Evolutionary conservation across 2,797 vertebrate species (phyloP).

Genomic region (Meriones psammophilus): DNA sequence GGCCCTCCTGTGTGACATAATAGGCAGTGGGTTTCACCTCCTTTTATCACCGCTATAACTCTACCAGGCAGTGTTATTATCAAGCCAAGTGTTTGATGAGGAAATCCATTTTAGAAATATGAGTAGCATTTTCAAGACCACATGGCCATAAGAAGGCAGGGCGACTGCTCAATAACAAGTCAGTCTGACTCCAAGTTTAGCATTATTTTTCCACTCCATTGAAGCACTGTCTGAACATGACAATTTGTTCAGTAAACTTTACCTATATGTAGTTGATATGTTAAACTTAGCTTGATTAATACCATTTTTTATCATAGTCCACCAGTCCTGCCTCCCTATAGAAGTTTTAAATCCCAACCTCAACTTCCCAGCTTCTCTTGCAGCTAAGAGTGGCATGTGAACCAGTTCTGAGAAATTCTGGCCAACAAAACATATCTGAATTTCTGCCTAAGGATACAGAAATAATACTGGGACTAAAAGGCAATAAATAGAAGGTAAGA

Average conservation of each 20-base stretch:
- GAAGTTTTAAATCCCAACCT: not conserved
- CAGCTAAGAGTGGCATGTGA: not conserved
- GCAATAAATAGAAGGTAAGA: not conserved
- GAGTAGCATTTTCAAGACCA: not conserved
- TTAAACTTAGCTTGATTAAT: not conserved
- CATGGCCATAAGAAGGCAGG: no score
- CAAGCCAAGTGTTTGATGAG: constrained; percentile 21
- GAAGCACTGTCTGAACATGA: not conserved
- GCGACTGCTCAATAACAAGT: not conserved
- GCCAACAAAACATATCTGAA: not conserved
- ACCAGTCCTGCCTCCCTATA: not conserved
- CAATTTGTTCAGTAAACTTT: not conserved
- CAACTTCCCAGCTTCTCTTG: not conserved
- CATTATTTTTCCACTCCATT: not conserved
- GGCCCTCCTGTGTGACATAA: not conserved
- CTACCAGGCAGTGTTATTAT: not conserved
- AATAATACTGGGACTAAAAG: not conserved
- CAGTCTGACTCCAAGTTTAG: not conserved
- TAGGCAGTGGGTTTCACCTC: not conserved
- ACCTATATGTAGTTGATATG: not conserved
- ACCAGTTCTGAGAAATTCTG: not conserved
- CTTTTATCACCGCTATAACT: not conserved
- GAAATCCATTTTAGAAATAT: constrained; percentile 46
- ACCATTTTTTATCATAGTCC: not conserved
- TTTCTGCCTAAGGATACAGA: not conserved